These are phyloP conservation scores for Phortica variegata DNA, from an alignment of 1,140 invertebrate species.

Conservation along the genomic window DNA sequence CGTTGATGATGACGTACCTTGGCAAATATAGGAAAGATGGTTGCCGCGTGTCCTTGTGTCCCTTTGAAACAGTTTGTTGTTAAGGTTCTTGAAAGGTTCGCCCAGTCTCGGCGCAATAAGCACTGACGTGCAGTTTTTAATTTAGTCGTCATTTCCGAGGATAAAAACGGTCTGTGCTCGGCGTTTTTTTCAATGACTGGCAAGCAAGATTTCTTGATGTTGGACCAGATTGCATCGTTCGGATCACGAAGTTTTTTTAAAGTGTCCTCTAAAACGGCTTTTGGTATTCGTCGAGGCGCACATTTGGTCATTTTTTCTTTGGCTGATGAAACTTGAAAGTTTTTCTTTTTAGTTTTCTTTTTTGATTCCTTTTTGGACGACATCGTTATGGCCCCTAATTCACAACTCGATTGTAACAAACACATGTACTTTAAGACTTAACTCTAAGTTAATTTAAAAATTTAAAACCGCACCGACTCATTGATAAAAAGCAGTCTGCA, in stretches of 20 bases:
- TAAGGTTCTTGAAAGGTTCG: constrained; percentile 21
- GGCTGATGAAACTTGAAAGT: neutral
- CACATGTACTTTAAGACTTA: too few relatives aligned
- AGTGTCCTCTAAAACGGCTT: constrained; percentile 13
- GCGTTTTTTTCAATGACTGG: constrained; percentile 14
- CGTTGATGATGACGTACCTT: too few relatives aligned
- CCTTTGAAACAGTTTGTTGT: constrained; percentile 18
- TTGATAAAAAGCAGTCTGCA: too few relatives aligned
- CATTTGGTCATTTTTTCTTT: too few relatives aligned
- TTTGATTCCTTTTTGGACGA: neutral
- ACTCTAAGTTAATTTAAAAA: too few relatives aligned
- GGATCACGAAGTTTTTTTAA: constrained; percentile 22
- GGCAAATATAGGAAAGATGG: constrained; percentile 15
- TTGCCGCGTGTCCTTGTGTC: too few relatives aligned
- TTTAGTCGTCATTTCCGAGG: neutral
- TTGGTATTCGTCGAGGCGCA: constrained; percentile 20
- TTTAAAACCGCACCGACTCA: too few relatives aligned
- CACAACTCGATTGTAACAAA: neutral
- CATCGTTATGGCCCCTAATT: neutral
- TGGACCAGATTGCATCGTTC: constrained; percentile 23
- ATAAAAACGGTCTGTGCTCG: too few relatives aligned
- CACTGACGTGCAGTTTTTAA: constrained; percentile 15
- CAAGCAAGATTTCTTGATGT: constrained; percentile 25
- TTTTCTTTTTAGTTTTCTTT: neutral
- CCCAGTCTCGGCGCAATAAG: constrained; percentile 23